phyloP scores from a whole-genome alignment of 2,888 invertebrate species.

The Salpingus planirostris region DNA sequence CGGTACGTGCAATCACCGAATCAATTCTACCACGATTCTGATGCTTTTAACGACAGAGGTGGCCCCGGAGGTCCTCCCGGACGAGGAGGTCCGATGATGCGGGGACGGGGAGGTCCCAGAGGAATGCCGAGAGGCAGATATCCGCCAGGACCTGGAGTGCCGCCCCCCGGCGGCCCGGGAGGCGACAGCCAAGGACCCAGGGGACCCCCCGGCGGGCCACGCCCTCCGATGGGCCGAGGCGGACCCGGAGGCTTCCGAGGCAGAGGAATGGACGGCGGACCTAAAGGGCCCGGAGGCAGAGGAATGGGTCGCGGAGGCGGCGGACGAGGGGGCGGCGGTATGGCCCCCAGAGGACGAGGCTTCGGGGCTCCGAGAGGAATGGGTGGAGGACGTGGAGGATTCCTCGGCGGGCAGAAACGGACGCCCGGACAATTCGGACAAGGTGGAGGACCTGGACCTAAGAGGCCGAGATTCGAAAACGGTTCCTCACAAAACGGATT shows the following conservation, averaged over 20 bases:
- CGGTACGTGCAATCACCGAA: slow-evolving; percentile 16
- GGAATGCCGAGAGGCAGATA: slow-evolving; percentile 23
- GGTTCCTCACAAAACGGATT: slow-evolving; percentile 29
- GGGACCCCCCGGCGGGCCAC: slow-evolving; percentile 16
- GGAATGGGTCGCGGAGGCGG: slow-evolving; percentile 18
- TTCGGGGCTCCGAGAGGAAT: slow-evolving; percentile 18
- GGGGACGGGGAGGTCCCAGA: slow-evolving; percentile 24
- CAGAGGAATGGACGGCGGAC: slow-evolving; percentile 17
- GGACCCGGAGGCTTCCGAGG: slow-evolving; percentile 24
- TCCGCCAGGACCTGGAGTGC: slow-evolving; percentile 13
- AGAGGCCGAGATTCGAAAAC: slow-evolving; percentile 31
- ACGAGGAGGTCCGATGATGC: slow-evolving; percentile 25
- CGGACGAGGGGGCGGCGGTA: no score
- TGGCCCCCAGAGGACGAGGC: slow-evolving; percentile 16
- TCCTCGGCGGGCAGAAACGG: slow-evolving; percentile 22
- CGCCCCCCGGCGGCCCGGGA: not conserved
- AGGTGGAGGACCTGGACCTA: slow-evolving; percentile 27
- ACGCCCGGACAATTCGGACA: slow-evolving; percentile 22
- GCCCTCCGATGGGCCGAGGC: slow-evolving; percentile 21
- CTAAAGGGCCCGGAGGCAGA: slow-evolving; percentile 16
- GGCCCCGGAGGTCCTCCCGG: slow-evolving; percentile 26
- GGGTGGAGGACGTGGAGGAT: slow-evolving; percentile 14
- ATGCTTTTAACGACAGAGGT: slow-evolving; percentile 21
- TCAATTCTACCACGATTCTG: slow-evolving; percentile 1
- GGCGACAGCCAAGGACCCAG: slow-evolving; percentile 5